Percentiles rank a stretch among this genome's conserved stretches.
Evolutionary conservation across 2,797 vertebrate genomes (phyloP).

Genomic region (Onychomys leucogaster): DNA sequence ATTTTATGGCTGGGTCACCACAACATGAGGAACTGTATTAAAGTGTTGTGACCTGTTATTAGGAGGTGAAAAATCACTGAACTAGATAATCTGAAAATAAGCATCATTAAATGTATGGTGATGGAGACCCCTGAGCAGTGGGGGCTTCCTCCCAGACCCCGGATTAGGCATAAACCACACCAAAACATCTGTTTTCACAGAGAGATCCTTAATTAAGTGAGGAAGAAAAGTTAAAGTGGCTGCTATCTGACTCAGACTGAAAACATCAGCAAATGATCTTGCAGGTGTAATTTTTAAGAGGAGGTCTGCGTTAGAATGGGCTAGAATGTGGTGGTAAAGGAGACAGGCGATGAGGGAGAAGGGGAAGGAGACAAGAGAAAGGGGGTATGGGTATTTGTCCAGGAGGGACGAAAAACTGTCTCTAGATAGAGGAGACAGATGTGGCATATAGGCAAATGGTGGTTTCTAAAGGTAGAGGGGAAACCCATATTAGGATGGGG

Average conservation of each 20-base stretch:
- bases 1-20: no score
- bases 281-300: background rate
- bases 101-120: background rate
- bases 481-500: background rate
- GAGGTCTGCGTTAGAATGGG: background rate
- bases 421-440: background rate
- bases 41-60: no score
- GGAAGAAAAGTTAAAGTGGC: background rate
- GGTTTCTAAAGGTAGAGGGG: background rate
- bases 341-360: no score
- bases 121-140: no score
- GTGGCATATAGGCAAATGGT: background rate
- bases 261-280: background rate
- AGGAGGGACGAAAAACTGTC: background rate
- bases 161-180: no score
- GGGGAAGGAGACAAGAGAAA: background rate
- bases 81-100: background rate
- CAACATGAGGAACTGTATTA: no score
- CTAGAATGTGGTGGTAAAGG: background rate
- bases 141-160: no score
- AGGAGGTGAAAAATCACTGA: no score
- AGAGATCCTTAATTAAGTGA: no score
- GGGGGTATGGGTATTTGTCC: background rate
- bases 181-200: no score
- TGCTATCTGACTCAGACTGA: background rate